These are phyloP conservation scores for Erpornis zantholeuca DNA, from an alignment of 2,113 vertebrate genomes.

Conservation along the genomic window DNA sequence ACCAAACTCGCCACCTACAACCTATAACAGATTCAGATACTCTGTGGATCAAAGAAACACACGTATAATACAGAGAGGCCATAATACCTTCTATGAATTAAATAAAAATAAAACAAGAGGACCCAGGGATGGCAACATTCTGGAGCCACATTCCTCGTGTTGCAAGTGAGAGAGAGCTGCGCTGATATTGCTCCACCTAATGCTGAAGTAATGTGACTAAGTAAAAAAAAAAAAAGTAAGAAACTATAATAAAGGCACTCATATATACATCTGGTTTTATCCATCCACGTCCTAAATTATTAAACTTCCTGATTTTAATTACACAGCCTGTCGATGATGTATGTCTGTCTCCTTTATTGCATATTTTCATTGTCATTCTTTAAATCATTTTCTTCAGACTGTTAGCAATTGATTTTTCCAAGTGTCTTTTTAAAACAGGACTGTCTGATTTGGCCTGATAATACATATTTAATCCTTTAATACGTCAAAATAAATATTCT, in stretches of 20 bases:
- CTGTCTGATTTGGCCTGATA: neutral
- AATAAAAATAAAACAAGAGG: neutral
- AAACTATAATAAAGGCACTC: neutral
- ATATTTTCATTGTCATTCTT: neutral
- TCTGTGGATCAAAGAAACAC: neutral
- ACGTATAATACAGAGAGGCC: neutral
- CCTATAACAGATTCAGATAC: neutral
- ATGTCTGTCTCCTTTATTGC: neutral
- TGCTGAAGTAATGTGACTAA: neutral
- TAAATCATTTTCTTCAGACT: neutral
- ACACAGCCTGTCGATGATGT: neutral
- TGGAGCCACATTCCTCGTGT: neutral
- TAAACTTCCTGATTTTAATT: neutral
- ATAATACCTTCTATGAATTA: neutral
- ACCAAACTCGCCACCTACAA: neutral
- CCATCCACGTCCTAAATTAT: neutral
- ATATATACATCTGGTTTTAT: neutral
- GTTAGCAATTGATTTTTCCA: neutral
- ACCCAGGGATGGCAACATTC: neutral
- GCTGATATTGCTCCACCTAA: neutral
- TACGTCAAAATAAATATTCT: neutral
- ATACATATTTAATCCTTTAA: slow-evolving; percentile 1
- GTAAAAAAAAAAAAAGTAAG: neutral
- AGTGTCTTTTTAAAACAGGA: neutral
- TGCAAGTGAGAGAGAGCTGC: neutral